These are phyloP conservation scores for Epinephelus awoara DNA, from an alignment of 2,797 vertebrate genomes.

Conservation along the genomic window DNA sequence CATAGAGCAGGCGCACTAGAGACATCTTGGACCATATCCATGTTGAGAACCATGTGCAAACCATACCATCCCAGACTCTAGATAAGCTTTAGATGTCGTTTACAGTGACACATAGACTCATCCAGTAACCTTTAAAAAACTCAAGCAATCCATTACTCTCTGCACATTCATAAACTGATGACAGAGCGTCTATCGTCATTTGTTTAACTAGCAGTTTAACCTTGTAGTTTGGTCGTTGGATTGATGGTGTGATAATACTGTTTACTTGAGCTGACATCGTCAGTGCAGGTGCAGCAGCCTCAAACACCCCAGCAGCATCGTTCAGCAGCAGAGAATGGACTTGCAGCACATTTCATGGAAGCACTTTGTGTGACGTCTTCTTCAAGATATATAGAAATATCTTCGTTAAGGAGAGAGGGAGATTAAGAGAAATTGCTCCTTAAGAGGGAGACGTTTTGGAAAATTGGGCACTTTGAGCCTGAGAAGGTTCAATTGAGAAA, in stretches of 20 bases:
- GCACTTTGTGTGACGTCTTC: neutral
- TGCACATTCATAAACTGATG: neutral
- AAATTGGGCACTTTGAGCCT: neutral
- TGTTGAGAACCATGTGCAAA: too few species aligned
- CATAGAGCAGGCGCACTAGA: too few species aligned
- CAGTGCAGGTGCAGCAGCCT: neutral
- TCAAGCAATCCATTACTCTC: slow-evolving; percentile 1
- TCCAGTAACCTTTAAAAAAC: neutral
- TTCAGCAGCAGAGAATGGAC: neutral
- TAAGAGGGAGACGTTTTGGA: neutral
- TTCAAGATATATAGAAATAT: neutral
- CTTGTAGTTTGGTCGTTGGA: neutral
- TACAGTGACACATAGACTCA: neutral
- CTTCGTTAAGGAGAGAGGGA: neutral
- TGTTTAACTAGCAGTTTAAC: slow-evolving; percentile 13
- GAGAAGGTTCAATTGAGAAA: slow-evolving; percentile 6
- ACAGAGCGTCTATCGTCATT: neutral
- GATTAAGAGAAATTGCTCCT: slow-evolving; percentile 5
- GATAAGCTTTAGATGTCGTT: too few species aligned
- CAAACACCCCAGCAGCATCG: neutral
- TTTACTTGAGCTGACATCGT: neutral
- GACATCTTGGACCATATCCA: too few species aligned
- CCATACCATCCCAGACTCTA: too few species aligned
- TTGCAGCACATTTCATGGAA: slow-evolving; percentile 5
- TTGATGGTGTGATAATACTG: neutral